Evolutionary conservation across 1,140 invertebrate genomes (phyloP).

Genomic region (Grapholita molesta): DNA sequence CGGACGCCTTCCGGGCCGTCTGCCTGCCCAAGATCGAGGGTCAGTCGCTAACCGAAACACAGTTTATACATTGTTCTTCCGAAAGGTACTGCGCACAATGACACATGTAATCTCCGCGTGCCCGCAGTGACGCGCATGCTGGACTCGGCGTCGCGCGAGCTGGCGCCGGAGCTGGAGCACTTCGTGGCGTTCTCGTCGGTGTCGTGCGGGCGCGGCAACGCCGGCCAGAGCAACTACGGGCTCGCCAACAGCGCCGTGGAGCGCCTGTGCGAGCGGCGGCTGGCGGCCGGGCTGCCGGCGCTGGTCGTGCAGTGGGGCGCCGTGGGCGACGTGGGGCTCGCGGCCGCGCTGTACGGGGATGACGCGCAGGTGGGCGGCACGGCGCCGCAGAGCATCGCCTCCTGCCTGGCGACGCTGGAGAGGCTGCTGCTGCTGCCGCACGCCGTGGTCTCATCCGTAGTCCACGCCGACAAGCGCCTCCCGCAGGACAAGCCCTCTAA

Average conservation of each 20-base stretch:
- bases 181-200: constrained; percentile 98
- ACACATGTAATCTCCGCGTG: background rate
- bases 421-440: constrained; percentile 92
- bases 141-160: constrained; percentile 81
- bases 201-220: constrained; percentile 96
- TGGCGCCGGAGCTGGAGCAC: constrained; percentile 90
- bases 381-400: constrained; percentile 93
- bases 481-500: constrained; percentile 77
- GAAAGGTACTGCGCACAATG: too few species aligned
- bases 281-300: constrained; percentile 84
- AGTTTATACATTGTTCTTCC: background rate
- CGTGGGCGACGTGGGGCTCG: constrained; percentile 78
- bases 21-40: constrained; percentile 90
- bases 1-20: constrained; percentile 87
- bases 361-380: constrained; percentile 87
- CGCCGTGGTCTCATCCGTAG: constrained; percentile 91
- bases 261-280: constrained; percentile 92
- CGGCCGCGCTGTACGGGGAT: background rate
- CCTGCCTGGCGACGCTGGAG: constrained; percentile 92
- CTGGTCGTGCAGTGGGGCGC: constrained; percentile 98
- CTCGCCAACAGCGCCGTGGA: constrained; percentile 98
- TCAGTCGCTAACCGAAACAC: constrained; percentile 21
- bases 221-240: constrained; percentile 97
- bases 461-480: constrained; percentile 85
- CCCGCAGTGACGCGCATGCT: constrained; percentile 44